Percentiles rank a stretch among this genome's conserved stretches.
Evolutionary conservation across 2,113 vertebrate genomes (phyloP).

Genomic region (Tetrax tetrax): DNA sequence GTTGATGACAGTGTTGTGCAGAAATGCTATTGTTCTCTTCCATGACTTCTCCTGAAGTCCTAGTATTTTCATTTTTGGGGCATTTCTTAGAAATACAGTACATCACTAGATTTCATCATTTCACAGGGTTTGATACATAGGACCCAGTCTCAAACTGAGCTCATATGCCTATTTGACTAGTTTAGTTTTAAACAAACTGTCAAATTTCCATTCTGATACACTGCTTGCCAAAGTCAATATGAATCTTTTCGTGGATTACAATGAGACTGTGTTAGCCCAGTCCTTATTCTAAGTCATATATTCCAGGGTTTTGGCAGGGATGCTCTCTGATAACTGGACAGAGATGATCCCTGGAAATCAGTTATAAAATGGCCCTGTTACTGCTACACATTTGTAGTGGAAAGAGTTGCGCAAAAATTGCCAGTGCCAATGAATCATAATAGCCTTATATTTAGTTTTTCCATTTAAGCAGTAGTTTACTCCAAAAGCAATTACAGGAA

Average conservation of each 20-base stretch:
- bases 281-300: background rate
- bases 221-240: background rate
- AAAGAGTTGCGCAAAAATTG: background rate
- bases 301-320: background rate
- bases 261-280: background rate
- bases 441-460: background rate
- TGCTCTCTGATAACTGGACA: background rate
- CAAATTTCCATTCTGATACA: background rate
- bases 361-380: background rate
- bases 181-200: background rate
- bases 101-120: background rate
- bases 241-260: background rate
- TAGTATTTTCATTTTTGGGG: background rate
- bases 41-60: background rate
- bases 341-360: background rate
- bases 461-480: background rate
- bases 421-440: background rate
- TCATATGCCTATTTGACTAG: background rate
- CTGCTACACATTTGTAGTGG: background rate
- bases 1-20: background rate
- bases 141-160: background rate
- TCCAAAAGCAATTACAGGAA: constrained; percentile 6
- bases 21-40: background rate
- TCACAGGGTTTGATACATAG: background rate
- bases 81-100: background rate